Evolutionary conservation across 2,797 vertebrate species (phyloP), one percentile per base, ranked within the genome.

Genomic region (Poeciliopsis paucimaculata): DNA sequence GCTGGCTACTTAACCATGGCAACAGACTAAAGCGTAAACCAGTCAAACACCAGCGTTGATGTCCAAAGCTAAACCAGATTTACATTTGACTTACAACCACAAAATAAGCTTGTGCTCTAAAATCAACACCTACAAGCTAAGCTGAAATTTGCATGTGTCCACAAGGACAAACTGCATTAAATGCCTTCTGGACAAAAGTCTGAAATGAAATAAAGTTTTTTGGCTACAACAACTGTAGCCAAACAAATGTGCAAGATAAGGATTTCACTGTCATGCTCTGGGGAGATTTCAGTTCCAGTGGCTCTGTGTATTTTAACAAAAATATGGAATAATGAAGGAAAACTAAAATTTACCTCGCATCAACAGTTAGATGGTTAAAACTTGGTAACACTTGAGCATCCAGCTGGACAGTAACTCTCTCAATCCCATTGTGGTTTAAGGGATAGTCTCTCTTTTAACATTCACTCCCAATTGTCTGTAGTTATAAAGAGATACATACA

Each of bases 401-500:
- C 64, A 41, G 41, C 12, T 45, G 26, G 41, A n/a, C 41, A 71
- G n/a, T 28, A n/a, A 43, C 41, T 45, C 26, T 16, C 23, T 26
- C 26, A 57, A 51, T 11, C 12, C 53, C 34, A 82, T 83, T 77
- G 34, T 20, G 23, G 64, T 75, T 66, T 60, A 82, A 83, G 49
- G 78, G 83, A 85, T 79, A 41, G 53, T 80, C 49, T 86, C 46
- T 16, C 39, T 60, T 79, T 84, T 57, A 71, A 86, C 53, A 72
- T 88, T 77, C 86, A 81, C 88, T 78, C 74, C 53, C 72, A 77
- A 80, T 83, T 87, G 82, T 87, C 70, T 85, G 75, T 79, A 64
- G 68, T 79, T 77, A 47, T 77, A 79, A 80, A 81, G 81, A 82
- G 84, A 81, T 82, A 82, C 87, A 76, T 85, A 76, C 79, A 86